phyloP scores from a whole-genome alignment of 2,888 invertebrate species.

The Nysson spinosus region DNA sequence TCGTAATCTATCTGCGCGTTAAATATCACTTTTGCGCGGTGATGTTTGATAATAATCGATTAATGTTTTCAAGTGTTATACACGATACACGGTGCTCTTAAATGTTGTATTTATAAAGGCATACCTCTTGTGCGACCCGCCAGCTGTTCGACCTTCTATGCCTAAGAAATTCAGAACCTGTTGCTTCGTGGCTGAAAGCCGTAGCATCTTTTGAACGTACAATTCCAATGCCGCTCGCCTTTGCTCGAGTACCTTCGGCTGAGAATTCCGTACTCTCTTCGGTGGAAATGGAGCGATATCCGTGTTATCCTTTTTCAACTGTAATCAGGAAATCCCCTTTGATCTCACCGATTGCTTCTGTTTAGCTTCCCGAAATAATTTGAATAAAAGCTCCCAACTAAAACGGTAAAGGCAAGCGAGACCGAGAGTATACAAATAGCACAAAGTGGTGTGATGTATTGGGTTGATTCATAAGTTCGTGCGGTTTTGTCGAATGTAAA shows the following conservation, averaged over 20 bases:
- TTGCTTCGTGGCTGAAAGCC: constrained; percentile 75
- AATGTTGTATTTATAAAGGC: not conserved
- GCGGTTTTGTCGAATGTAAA: too few species aligned
- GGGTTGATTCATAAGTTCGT: too few species aligned
- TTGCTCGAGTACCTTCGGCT: constrained; percentile 80
- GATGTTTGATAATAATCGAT: too few species aligned
- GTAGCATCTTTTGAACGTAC: constrained; percentile 79
- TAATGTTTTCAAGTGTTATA: too few species aligned
- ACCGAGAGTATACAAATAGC: too few species aligned
- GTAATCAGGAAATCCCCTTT: constrained; percentile 26
- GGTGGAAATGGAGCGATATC: constrained; percentile 81
- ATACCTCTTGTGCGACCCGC: constrained; percentile 63
- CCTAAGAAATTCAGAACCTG: constrained; percentile 78
- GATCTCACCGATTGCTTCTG: too few species aligned
- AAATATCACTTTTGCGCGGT: not conserved
- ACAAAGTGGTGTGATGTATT: too few species aligned
- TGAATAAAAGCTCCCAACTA: too few species aligned
- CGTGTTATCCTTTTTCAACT: constrained; percentile 78
- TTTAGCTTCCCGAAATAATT: not conserved
- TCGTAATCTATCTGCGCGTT: too few species aligned
- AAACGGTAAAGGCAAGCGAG: too few species aligned
- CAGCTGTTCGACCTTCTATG: constrained; percentile 65
- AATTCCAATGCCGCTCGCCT: constrained; percentile 79
- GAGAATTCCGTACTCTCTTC: constrained; percentile 80
- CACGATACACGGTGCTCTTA: not conserved